Evolutionary conservation across 2,888 invertebrate genomes (phyloP), one percentile per base, ranked within the genome.

Genomic region (Lithophane socia): DNA sequence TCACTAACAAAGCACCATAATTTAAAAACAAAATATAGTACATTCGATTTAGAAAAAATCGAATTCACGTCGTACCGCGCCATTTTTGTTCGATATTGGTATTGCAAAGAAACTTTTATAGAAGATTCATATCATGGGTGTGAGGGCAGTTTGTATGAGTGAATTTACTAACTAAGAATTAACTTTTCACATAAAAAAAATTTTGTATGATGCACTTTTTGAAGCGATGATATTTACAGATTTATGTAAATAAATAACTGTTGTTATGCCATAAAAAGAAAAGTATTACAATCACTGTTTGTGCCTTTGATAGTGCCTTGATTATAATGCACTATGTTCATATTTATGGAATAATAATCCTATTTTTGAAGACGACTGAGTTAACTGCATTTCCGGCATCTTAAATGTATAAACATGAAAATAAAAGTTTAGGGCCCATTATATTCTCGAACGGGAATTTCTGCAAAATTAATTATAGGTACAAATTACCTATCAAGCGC

Each of bases 261-360:
- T 65, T n/a, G 47, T 75, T 78, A 75, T 71, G 88, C 88, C 87
- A 87, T 87, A 76, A 72, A 65, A 18, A 29, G 44, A 70, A 54
- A 78, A 86, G 87, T 87, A 87, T 87, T 87, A 79, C 47, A 54
- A 83, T 79, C 77, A 84, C 70, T 79, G 79, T 87, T 73, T 73
- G 86, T 84, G 84, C 85, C 84, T 84, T 58, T 42, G 1, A 75
- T 75, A 82, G 84, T 84, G 84, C 73, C 84, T 84, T 69, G 21
- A 56, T 61, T 54, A 24, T 10, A 61, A 82, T 79, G 84, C 84
- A 85, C 82, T 74, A 66, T 54, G 2, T 71, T 71, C 49, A 21
- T 70, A 63, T 58, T 49, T 72, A 37, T 58, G 29, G 24, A 13
- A 42, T 37, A 52, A n/a, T 78, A 61, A 42, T 18, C 52, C 47